phyloP scores from a whole-genome alignment of 92 coral and sea anemone genomes.

The Actinernus sp. region DNA sequence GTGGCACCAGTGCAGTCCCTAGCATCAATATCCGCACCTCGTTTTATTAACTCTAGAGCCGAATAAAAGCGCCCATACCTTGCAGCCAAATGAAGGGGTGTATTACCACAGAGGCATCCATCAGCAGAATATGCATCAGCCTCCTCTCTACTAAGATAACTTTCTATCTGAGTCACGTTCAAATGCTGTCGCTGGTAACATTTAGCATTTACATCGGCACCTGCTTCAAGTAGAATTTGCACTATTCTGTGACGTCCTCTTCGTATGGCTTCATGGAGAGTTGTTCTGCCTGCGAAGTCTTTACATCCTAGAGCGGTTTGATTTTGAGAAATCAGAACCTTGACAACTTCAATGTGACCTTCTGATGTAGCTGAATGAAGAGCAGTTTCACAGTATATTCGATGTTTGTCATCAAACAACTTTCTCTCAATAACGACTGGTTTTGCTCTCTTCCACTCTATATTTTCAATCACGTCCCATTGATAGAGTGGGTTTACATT shows the following conservation, averaged over 20 bases:
- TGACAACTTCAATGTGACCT: constrained; percentile 21
- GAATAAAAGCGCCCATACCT: constrained; percentile 35
- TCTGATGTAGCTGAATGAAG: constrained; percentile 68
- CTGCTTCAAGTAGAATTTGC: constrained; percentile 29
- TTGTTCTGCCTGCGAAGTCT: constrained; percentile 63
- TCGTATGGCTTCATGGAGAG: constrained; percentile 71
- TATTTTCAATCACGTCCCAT: no score
- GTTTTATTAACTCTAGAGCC: constrained; percentile 17
- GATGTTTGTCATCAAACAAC: constrained; percentile 31
- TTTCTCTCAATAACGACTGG: no score
- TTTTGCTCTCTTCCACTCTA: no score
- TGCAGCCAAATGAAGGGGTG: constrained; percentile 61
- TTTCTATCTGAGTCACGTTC: background rate
- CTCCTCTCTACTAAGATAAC: constrained; percentile 16
- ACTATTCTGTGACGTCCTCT: constrained; percentile 44
- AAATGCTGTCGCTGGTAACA: constrained; percentile 30
- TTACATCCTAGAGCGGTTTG: constrained; percentile 28
- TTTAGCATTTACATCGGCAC: constrained; percentile 37
- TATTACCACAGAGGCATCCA: constrained; percentile 56
- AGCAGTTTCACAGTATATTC: constrained; percentile 71
- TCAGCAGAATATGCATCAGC: constrained; percentile 8
- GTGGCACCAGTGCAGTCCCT: constrained; percentile 61
- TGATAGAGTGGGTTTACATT: no score
- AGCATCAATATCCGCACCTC: background rate
- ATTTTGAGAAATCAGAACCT: constrained; percentile 20